Evolutionary conservation across 2,888 invertebrate genomes (phyloP).

Genomic region (Drosophila atripex): DNA sequence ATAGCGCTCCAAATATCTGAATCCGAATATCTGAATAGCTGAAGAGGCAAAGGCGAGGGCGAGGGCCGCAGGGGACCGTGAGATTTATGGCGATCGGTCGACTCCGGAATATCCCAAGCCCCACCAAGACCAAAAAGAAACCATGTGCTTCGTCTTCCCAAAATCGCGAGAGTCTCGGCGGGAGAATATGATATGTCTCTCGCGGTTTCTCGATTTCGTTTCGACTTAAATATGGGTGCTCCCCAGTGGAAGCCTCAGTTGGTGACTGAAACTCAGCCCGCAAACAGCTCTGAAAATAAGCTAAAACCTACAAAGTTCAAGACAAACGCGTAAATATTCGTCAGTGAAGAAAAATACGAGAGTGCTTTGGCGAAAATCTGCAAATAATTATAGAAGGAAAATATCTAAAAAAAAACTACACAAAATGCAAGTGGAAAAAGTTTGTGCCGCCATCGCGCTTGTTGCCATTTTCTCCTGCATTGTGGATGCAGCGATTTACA

Average conservation of each 20-base stretch:
- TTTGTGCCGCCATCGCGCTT: constrained; percentile 65
- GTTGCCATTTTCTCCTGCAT: constrained; percentile 64
- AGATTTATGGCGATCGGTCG: constrained; percentile 67
- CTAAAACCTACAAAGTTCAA: constrained; percentile 2
- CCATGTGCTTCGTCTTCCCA: constrained; percentile 59
- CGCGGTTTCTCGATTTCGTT: background rate
- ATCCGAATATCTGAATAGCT: background rate
- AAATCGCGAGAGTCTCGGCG: constrained; percentile 13
- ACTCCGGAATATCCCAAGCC: constrained; percentile 66
- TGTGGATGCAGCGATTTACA: constrained; percentile 78
- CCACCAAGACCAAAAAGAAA: constrained; percentile 57
- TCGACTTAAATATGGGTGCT: constrained; percentile 76
- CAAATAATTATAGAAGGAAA: constrained; percentile 1
- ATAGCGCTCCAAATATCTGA: constrained; percentile 22
- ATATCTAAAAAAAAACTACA: constrained; percentile 18
- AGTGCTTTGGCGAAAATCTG: constrained; percentile 25
- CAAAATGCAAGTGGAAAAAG: constrained; percentile 77
- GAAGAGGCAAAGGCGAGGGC: constrained; percentile 11
- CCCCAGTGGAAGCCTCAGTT: constrained; percentile 65
- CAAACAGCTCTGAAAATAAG: constrained; percentile 43
- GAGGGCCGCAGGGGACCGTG: constrained; percentile 22
- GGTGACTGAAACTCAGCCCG: constrained; percentile 60
- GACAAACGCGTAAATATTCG: constrained; percentile 13
- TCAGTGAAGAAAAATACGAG: constrained; percentile 30
- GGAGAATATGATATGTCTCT: constrained; percentile 9